These are phyloP conservation scores for Lepidurus apus DNA, from an alignment of 1,140 invertebrate species.

Conservation along the genomic window DNA sequence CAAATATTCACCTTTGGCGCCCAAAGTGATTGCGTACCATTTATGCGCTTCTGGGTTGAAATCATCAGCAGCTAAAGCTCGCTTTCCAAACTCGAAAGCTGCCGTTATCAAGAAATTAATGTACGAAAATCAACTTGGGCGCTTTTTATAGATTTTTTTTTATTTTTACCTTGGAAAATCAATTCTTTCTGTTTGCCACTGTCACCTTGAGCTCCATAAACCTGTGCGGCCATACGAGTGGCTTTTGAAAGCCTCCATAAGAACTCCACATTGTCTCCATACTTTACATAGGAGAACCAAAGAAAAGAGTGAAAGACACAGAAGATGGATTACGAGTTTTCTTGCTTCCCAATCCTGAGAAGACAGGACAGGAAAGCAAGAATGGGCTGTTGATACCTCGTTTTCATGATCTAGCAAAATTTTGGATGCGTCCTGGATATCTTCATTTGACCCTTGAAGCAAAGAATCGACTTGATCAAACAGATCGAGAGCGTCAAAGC, in stretches of 20 bases:
- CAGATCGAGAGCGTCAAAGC: conserved; percentile 33
- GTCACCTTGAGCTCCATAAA: conserved; percentile 47
- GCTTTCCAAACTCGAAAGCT: conserved; percentile 57
- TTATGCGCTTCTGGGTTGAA: conserved; percentile 62
- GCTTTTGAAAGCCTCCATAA: conserved; percentile 65
- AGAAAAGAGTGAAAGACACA: conserved; percentile 37
- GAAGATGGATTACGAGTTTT: background rate
- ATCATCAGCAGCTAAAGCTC: conserved; percentile 52
- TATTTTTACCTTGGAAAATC: conserved; percentile 52
- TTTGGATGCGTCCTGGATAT: conserved; percentile 39
- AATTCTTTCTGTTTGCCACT: conserved; percentile 50
- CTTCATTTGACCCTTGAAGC: conserved; percentile 37
- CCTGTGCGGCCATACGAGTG: conserved; percentile 52
- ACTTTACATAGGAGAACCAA: conserved; percentile 33
- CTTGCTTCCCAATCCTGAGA: background rate
- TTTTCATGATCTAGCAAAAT: conserved; percentile 38
- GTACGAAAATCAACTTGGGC: conserved; percentile 1
- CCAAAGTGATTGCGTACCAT: conserved; percentile 71
- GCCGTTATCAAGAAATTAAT: conserved; percentile 29
- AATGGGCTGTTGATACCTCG: conserved; percentile 37
- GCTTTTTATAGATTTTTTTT: background rate
- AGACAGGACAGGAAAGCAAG: background rate
- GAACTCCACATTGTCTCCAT: conserved; percentile 44
- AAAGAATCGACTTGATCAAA: conserved; percentile 39
- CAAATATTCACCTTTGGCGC: conserved; percentile 55